Percentiles rank a stretch among this genome's conserved stretches.
phyloP scores from a whole-genome alignment of 2,797 vertebrate genomes.

The Artibeus jamaicensis region DNA sequence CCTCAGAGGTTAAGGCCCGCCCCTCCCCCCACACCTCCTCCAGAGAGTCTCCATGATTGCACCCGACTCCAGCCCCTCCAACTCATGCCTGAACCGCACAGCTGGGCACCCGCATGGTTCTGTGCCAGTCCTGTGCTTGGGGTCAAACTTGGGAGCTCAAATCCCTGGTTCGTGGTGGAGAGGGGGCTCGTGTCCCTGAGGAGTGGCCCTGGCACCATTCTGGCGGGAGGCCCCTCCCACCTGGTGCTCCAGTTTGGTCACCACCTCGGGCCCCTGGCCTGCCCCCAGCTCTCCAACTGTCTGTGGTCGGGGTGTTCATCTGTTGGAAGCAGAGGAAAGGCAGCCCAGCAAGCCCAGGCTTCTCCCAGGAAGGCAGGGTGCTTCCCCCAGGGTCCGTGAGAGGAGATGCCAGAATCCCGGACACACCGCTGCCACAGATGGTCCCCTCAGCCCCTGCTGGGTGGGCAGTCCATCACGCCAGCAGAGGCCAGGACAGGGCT shows the following conservation, averaged over 20 bases:
- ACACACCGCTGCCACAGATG: too few species aligned
- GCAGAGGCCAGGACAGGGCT: neutral
- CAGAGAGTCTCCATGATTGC: neutral
- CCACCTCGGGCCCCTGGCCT: neutral
- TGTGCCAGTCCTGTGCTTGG: neutral
- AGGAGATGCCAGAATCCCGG: neutral
- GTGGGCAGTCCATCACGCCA: too few species aligned
- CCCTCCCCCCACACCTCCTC: neutral
- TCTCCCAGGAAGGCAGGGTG: neutral
- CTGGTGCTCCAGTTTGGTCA: neutral
- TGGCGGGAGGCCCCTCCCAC: neutral
- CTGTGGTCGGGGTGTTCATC: neutral
- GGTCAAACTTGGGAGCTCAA: neutral
- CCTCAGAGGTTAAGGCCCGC: neutral
- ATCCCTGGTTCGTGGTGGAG: neutral
- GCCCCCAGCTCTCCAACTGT: rapidly evolving
- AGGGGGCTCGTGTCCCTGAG: neutral
- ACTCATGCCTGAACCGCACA: rapidly evolving
- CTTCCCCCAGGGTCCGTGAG: neutral
- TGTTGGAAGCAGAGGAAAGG: neutral
- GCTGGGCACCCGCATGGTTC: neutral
- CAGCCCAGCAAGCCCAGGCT: neutral
- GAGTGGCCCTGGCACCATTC: neutral
- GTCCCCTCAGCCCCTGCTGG: too few species aligned
- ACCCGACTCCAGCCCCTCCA: neutral